Conservation (phyloP, 2,113 vertebrate species). For the Lophura nycthemera region DNA sequence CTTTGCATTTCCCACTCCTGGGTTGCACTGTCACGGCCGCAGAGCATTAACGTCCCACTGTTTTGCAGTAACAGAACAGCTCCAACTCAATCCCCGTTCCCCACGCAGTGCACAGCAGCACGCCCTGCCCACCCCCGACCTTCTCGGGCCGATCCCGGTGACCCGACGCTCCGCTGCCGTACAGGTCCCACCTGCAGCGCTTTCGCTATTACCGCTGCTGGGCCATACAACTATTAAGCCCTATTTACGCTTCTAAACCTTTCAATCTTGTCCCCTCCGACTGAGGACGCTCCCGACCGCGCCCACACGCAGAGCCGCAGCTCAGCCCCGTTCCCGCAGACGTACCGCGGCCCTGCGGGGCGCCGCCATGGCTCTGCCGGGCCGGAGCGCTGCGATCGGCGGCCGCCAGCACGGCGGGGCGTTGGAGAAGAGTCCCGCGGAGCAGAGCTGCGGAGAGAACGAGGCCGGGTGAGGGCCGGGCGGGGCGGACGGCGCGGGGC, state of each 20-base stretch:
- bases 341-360: not conserved
- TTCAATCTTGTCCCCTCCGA: not conserved
- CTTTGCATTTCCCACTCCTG: not conserved
- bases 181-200: not conserved
- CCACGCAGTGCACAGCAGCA: no score
- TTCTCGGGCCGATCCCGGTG: not conserved
- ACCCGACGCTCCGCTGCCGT: not conserved
- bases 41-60: not conserved
- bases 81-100: no score
- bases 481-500: accelerated
- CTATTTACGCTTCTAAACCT: not conserved
- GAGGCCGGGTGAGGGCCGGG: not conserved
- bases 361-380: not conserved
- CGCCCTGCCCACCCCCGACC: no score
- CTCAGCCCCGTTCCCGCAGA: not conserved
- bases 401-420: not conserved
- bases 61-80: no score
- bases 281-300: no score
- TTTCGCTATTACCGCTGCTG: not conserved
- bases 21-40: not conserved
- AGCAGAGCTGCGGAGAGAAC: not conserved
- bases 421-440: not conserved
- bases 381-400: not conserved
- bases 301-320: no score
- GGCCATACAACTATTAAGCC: accelerated